Percentiles rank a stretch among this genome's conserved stretches.
Conservation (phyloP, 2,113 vertebrate species). For the Oceanites oceanicus region DNA sequence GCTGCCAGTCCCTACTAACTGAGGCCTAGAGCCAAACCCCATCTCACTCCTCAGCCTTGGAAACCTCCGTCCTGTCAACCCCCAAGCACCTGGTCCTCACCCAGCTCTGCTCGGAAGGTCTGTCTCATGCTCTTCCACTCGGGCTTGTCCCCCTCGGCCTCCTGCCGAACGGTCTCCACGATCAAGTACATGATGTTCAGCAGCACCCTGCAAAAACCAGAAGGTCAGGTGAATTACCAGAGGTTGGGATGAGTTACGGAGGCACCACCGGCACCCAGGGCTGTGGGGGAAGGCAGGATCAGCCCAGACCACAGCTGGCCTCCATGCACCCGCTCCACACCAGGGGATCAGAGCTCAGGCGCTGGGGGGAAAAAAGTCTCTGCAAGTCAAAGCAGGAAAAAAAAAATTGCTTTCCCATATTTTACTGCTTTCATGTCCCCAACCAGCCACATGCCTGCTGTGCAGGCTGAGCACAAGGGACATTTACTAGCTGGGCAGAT, state of each 20-base stretch:
- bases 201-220: slow-evolving; percentile 80
- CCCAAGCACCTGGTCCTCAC: slow-evolving; percentile 45
- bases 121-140: slow-evolving; percentile 91
- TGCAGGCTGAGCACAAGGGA: rapidly evolving
- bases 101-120: slow-evolving; percentile 91
- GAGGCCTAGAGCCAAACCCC: not conserved
- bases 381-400: not conserved
- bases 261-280: not conserved
- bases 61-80: rapidly evolving
- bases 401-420: not conserved
- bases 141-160: slow-evolving; percentile 84
- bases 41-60: not conserved
- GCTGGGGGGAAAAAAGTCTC: not conserved
- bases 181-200: slow-evolving; percentile 99
- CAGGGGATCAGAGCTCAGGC: not conserved
- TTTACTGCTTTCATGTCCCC: not conserved
- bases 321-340: not conserved
- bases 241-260: not conserved
- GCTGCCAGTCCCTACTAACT: not conserved
- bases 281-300: not conserved
- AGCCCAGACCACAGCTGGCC: not conserved
- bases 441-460: rapidly evolving
- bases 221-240: not conserved
- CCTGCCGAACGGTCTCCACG: slow-evolving; percentile 91
- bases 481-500: rapidly evolving